phyloP scores from a whole-genome alignment of 1,140 invertebrate species.

The Lordiphosa clarofinis region DNA sequence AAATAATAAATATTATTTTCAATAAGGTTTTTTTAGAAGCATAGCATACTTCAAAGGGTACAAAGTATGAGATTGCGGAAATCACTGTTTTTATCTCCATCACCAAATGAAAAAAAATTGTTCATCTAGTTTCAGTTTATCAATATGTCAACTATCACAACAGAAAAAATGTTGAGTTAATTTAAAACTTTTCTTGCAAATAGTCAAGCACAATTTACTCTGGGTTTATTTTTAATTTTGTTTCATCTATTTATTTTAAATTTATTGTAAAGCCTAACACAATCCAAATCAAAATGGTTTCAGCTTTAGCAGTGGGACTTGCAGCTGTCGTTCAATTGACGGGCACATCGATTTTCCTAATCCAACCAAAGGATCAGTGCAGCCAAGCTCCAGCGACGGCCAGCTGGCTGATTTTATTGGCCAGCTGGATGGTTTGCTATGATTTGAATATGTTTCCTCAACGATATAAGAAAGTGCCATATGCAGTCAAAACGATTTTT shows the following conservation, averaged over 20 bases:
- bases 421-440: background rate
- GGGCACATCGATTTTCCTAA: constrained; percentile 2
- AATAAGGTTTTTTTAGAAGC: too few species aligned
- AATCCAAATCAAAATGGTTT: constrained; percentile 6
- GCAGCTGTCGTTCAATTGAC: background rate
- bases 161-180: too few species aligned
- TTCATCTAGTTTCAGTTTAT: too few species aligned
- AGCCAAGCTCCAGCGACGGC: constrained; percentile 1
- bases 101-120: too few species aligned
- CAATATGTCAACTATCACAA: too few species aligned
- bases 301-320: background rate
- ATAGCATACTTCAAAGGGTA: too few species aligned
- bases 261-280: background rate
- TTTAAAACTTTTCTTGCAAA: too few species aligned
- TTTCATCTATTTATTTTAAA: background rate
- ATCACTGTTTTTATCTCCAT: too few species aligned
- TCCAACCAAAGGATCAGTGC: background rate
- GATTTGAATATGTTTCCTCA: background rate
- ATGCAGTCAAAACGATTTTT: background rate
- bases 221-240: too few species aligned
- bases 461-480: background rate
- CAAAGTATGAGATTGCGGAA: too few species aligned
- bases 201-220: too few species aligned
- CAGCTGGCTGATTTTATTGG: background rate
- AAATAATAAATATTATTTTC: too few species aligned